Conservation (phyloP, 2,113 vertebrate genomes). For the Paedocypris sp. region DNA sequence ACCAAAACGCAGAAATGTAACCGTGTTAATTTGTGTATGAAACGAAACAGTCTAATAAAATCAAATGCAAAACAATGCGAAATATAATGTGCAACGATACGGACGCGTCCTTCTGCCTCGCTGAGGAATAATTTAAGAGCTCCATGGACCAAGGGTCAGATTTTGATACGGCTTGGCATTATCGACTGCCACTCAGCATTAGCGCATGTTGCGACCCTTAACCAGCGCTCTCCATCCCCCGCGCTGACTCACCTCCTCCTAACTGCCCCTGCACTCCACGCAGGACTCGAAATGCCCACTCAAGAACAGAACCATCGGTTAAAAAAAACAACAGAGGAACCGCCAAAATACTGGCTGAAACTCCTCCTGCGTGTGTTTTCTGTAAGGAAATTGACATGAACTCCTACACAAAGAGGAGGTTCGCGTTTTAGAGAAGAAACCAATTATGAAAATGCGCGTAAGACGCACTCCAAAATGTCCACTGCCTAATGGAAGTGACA, state of each 20-base stretch:
- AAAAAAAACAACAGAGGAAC: conserved; percentile 4
- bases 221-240: conserved; percentile 43
- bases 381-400: not conserved
- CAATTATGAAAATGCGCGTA: conserved; percentile 48
- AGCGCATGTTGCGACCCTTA: conserved; percentile 57
- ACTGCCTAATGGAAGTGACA: conserved; percentile 50
- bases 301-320: not conserved
- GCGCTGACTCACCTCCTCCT: conserved; percentile 41
- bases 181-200: conserved; percentile 71
- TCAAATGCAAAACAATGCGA: no score
- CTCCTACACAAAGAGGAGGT: not conserved
- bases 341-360: not conserved
- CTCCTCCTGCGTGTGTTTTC: not conserved
- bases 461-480: conserved; percentile 22
- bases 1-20: no score
- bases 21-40: no score
- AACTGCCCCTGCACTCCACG: conserved; percentile 25
- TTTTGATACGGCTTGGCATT: conserved; percentile 67
- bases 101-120: conserved; percentile 13
- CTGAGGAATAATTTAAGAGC: conserved; percentile 22
- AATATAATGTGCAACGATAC: no score
- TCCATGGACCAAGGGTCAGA: conserved; percentile 53
- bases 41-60: no score
- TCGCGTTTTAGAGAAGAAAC: conserved; percentile 31
- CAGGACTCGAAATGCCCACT: conserved; percentile 23